phyloP scores from a whole-genome alignment of 1,140 invertebrate genomes.

The Melitaea cinxia region DNA sequence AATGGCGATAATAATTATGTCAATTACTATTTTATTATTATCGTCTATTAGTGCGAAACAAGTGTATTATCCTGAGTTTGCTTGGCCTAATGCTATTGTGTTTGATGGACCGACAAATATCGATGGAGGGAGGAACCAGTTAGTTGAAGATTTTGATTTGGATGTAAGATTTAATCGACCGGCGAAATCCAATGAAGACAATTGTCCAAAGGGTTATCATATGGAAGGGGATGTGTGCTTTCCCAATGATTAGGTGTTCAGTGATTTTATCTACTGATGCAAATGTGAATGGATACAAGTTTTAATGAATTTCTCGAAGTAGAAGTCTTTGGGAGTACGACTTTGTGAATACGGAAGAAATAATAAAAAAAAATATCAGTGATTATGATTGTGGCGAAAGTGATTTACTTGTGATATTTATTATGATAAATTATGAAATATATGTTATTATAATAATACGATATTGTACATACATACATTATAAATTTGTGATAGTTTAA shows the following conservation, averaged over 20 bases:
- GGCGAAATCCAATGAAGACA: too few relatives aligned
- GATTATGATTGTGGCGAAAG: too few relatives aligned
- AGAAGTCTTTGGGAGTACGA: too few relatives aligned
- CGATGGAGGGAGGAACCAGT: slow-evolving; percentile 23
- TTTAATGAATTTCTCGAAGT: too few relatives aligned
- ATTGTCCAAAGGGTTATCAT: slow-evolving; percentile 24
- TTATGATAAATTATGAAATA: too few relatives aligned
- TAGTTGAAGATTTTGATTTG: slow-evolving; percentile 37
- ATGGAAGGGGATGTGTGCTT: slow-evolving; percentile 41
- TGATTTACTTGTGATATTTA: too few relatives aligned
- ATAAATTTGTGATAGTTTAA: too few relatives aligned
- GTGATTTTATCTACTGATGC: neutral
- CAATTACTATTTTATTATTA: neutral
- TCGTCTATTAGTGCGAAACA: neutral
- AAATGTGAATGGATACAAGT: neutral
- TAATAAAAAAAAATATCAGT: too few relatives aligned
- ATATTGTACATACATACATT: too few relatives aligned
- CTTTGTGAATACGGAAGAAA: too few relatives aligned
- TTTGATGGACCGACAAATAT: slow-evolving; percentile 57
- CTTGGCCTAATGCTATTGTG: slow-evolving; percentile 47
- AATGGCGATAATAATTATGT: slow-evolving; percentile 3
- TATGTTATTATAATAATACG: too few relatives aligned
- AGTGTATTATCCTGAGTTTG: slow-evolving; percentile 35
- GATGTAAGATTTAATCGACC: slow-evolving; percentile 41
- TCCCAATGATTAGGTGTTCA: slow-evolving; percentile 43